Conservation (phyloP, 2,888 invertebrate genomes). For the Sphecodes monilicornis region DNA sequence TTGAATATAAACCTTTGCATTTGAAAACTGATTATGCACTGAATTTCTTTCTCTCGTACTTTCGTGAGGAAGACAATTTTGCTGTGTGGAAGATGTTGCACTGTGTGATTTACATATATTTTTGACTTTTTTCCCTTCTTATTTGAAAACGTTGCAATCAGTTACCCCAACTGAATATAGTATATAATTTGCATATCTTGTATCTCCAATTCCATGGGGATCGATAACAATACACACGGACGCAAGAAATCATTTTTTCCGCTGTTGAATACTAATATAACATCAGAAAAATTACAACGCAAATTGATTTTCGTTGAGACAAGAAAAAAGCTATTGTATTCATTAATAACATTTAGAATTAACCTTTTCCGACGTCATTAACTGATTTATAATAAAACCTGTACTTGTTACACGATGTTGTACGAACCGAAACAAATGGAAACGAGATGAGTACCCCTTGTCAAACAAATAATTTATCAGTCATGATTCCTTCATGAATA, state of each 20-base stretch:
- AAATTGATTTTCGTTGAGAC: too few relatives aligned
- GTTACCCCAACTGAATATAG: background rate
- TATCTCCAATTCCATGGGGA: background rate
- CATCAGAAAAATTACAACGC: too few relatives aligned
- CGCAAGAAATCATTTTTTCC: background rate
- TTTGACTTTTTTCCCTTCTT: background rate
- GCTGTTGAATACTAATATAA: background rate
- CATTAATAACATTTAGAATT: too few relatives aligned
- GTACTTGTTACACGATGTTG: too few relatives aligned
- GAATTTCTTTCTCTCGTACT: background rate
- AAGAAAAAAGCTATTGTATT: too few relatives aligned
- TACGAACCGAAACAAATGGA: too few relatives aligned
- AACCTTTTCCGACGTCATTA: too few relatives aligned
- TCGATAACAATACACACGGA: background rate
- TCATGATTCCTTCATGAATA: too few relatives aligned
- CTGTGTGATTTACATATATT: background rate
- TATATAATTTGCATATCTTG: background rate
- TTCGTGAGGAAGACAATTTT: background rate
- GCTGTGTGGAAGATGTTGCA: background rate
- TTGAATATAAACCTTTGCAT: background rate
- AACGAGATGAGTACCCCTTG: too few relatives aligned
- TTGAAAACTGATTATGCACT: background rate
- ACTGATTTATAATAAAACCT: too few relatives aligned
- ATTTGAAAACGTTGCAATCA: background rate
- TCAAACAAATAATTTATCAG: too few relatives aligned